These are phyloP conservation scores for Pagrus major DNA, from an alignment of 2,113 vertebrate genomes.

Conservation along the genomic window DNA sequence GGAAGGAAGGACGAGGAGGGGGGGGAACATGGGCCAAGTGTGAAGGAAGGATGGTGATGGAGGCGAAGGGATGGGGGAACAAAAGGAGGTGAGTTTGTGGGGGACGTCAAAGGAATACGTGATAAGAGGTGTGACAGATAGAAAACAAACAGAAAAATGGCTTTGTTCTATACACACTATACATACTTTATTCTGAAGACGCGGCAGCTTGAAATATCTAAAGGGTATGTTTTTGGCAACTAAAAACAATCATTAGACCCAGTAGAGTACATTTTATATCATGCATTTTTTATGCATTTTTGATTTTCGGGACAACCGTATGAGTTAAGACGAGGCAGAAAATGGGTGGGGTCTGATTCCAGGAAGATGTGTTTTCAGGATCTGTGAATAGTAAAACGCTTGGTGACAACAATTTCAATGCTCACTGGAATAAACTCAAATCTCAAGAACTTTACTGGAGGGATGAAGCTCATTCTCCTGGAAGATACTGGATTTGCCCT, in stretches of 20 bases:
- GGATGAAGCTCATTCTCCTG: neutral
- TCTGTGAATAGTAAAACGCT: neutral
- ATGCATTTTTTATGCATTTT: neutral
- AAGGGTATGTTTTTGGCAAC: neutral
- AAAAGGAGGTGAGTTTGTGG: neutral
- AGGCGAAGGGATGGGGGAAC: neutral
- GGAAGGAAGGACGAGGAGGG: slow-evolving; percentile 29
- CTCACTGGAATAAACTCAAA: neutral
- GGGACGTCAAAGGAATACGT: slow-evolving; percentile 10
- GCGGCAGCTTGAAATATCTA: neutral
- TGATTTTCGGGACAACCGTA: neutral
- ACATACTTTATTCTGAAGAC: neutral
- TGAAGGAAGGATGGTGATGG: slow-evolving; percentile 40
- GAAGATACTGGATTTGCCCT: neutral
- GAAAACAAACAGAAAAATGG: neutral
- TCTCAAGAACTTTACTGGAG: too few relatives aligned
- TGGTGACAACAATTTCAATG: neutral
- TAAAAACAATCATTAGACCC: neutral
- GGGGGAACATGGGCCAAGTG: slow-evolving; percentile 7
- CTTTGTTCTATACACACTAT: neutral
- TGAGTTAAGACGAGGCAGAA: neutral
- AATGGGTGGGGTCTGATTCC: neutral
- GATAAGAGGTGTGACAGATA: slow-evolving; percentile 13
- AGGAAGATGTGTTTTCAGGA: neutral
- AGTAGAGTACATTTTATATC: neutral